Evolutionary conservation across 1,140 invertebrate species (phyloP).

Genomic region (Diprion similis): DNA sequence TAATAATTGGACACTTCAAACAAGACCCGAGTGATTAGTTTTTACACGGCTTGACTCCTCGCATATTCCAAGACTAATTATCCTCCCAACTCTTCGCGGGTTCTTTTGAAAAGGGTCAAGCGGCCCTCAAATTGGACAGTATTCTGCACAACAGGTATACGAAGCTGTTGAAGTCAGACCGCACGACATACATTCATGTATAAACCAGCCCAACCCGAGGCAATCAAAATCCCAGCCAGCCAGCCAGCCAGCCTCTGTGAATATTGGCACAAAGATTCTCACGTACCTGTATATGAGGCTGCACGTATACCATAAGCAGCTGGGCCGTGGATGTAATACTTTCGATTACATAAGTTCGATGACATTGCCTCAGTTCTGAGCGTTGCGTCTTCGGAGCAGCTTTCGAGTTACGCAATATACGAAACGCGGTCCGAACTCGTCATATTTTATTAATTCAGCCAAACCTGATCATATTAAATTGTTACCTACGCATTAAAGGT

Average conservation of each 20-base stretch:
- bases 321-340: slow-evolving; percentile 18
- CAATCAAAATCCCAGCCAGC: not conserved
- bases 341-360: slow-evolving; percentile 52
- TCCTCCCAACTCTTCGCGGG: no score
- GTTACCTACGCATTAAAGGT: no score
- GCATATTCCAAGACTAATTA: no score
- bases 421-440: not conserved
- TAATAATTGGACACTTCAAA: no score
- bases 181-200: slow-evolving; percentile 12
- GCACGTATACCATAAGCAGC: slow-evolving; percentile 38
- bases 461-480: no score
- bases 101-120: no score
- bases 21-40: no score
- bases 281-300: slow-evolving; percentile 25
- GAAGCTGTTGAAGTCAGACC: slow-evolving; percentile 32
- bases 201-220: not conserved
- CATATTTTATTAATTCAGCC: not conserved
- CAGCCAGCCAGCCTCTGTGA: not conserved
- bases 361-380: slow-evolving; percentile 49
- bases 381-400: not conserved
- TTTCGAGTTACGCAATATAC: not conserved
- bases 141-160: slow-evolving; percentile 11
- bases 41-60: no score
- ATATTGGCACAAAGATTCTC: not conserved
- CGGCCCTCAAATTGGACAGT: no score